A percentile compares a stretch with the other conserved stretches of the same genome.
Conservation (phyloP, 2,113 vertebrate species). For the Tetrax tetrax region DNA sequence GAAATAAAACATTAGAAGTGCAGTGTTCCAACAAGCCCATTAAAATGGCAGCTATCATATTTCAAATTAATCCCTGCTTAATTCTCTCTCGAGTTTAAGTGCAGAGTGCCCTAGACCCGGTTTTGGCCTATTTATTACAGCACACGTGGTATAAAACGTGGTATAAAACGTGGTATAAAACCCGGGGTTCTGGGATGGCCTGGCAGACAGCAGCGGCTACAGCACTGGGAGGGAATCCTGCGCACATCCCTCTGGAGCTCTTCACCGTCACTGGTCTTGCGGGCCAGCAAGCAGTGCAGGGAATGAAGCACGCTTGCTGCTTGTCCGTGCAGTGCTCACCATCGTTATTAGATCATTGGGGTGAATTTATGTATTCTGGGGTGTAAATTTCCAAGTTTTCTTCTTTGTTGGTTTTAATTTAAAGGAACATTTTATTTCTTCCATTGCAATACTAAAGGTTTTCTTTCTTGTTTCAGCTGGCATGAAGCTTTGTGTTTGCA, state of each 20-base stretch:
- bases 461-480: not conserved
- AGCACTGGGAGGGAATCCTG: too few species aligned
- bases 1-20: not conserved
- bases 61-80: constrained; percentile 3
- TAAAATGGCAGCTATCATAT: not conserved
- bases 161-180: not conserved
- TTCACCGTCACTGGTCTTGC: not conserved
- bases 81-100: not conserved
- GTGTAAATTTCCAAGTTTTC: not conserved
- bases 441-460: not conserved
- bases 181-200: not conserved
- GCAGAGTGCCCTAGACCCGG: not conserved
- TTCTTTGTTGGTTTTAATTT: not conserved
- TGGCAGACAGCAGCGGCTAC: not conserved
- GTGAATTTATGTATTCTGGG: not conserved
- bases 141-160: not conserved
- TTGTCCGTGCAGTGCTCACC: not conserved
- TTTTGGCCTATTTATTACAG: not conserved
- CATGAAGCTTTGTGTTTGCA: too few species aligned
- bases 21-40: not conserved
- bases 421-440: not conserved
- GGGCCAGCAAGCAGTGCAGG: not conserved
- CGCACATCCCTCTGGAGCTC: not conserved
- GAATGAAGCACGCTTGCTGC: not conserved
- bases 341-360: not conserved